Conservation (phyloP, 2,113 vertebrate species). For the Amia ocellicauda region DNA sequence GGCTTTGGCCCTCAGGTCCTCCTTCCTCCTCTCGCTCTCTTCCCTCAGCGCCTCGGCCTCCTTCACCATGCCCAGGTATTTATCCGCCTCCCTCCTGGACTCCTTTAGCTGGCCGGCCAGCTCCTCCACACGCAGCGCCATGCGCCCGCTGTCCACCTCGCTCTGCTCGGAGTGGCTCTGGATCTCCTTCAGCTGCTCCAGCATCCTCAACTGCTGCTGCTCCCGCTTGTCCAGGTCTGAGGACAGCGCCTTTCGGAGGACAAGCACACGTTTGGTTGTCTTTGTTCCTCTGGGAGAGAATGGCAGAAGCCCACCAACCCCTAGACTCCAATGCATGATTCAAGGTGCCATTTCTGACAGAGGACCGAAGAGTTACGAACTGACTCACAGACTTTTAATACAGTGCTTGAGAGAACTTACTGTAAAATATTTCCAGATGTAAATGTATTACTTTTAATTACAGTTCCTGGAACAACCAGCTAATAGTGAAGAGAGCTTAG, state of each 20-base stretch:
- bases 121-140: constrained; percentile 56
- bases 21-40: constrained; percentile 71
- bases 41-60: constrained; percentile 70
- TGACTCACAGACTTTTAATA: no score
- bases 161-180: constrained; percentile 69
- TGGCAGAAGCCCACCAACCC: no score
- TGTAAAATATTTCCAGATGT: no score
- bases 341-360: no score
- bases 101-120: constrained; percentile 64
- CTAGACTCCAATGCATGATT: no score
- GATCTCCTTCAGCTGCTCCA: constrained; percentile 81
- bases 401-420: no score
- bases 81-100: constrained; percentile 60
- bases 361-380: no score
- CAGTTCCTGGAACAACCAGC: no score
- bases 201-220: constrained; percentile 78
- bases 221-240: constrained; percentile 74
- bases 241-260: constrained; percentile 61
- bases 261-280: no score
- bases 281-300: no score
- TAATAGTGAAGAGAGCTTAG: no score
- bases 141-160: constrained; percentile 52
- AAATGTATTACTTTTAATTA: no score
- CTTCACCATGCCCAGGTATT: constrained; percentile 56
- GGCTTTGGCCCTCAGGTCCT: constrained; percentile 80